Evolutionary conservation across 2,113 vertebrate genomes (phyloP).

Genomic region (Naja naja): DNA sequence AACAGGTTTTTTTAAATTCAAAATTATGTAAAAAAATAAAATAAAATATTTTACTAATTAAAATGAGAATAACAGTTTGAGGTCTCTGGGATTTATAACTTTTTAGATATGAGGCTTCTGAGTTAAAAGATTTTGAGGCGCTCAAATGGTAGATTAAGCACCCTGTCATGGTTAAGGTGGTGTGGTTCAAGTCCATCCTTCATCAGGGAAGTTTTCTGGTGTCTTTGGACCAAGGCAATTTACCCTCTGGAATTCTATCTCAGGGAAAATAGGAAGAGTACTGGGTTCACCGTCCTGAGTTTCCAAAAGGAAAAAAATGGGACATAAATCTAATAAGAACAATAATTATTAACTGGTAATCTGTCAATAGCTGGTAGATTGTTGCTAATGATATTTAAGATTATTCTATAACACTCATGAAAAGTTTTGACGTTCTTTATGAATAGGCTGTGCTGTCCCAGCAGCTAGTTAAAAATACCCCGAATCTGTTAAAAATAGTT

Average conservation of each 20-base stretch:
- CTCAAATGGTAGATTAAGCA: neutral
- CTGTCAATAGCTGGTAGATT: neutral
- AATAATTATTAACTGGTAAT: neutral
- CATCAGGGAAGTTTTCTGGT: neutral
- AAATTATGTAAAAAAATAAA: neutral
- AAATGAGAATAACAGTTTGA: neutral
- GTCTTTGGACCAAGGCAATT: neutral
- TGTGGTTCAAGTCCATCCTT: neutral
- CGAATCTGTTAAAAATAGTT: conserved; percentile 36
- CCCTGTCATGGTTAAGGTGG: neutral
- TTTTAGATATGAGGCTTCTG: neutral
- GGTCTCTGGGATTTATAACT: neutral
- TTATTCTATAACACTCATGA: conserved; percentile 15
- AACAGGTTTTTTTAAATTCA: neutral
- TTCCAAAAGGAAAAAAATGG: neutral
- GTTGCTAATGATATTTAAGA: conserved; percentile 33
- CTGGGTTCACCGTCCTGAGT: neutral
- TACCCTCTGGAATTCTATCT: neutral
- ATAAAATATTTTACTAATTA: neutral
- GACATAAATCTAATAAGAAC: neutral
- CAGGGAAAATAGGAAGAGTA: neutral
- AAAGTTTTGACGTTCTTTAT: neutral
- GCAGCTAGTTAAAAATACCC: conserved; percentile 40
- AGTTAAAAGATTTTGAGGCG: neutral
- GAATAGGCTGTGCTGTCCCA: conserved; percentile 5